These are phyloP conservation scores for Talpa occidentalis DNA, from an alignment of 2,113 vertebrate genomes.

Conservation along the genomic window DNA sequence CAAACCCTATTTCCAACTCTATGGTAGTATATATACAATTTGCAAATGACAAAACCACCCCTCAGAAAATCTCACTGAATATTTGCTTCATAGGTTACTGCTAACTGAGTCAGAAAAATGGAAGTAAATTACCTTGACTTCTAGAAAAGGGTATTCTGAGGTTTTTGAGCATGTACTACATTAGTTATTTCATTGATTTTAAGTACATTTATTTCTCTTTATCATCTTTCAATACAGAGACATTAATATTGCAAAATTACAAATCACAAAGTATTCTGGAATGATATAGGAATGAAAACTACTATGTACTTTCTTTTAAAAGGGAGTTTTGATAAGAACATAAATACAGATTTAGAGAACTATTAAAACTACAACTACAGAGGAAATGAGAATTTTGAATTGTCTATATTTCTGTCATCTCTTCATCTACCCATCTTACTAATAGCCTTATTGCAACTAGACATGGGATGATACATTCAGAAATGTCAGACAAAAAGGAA, in stretches of 20 bases:
- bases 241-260: slow-evolving; percentile 54
- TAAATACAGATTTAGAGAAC: slow-evolving; percentile 68
- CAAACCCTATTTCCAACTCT: not conserved
- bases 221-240: slow-evolving; percentile 31
- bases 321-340: slow-evolving; percentile 46
- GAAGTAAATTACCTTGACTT: slow-evolving; percentile 55
- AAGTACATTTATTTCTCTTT: slow-evolving; percentile 48
- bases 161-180: not conserved
- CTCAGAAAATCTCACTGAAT: slow-evolving; percentile 44
- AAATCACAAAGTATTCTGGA: slow-evolving; percentile 60
- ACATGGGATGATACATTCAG: slow-evolving; percentile 65
- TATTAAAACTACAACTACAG: slow-evolving; percentile 47
- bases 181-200: slow-evolving; percentile 1
- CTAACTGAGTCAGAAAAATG: slow-evolving; percentile 28
- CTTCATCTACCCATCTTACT: slow-evolving; percentile 52
- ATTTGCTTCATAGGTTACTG: not conserved
- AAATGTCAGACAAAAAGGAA: slow-evolving; percentile 74
- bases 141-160: not conserved
- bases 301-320: slow-evolving; percentile 53
- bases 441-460: slow-evolving; percentile 66
- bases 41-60: slow-evolving; percentile 60
- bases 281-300: slow-evolving; percentile 25
- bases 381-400: slow-evolving; percentile 70
- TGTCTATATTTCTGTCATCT: slow-evolving; percentile 61
- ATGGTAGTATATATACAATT: not conserved